Evolutionary conservation across 2,113 vertebrate genomes (phyloP).

Genomic region (Tragulus kanchil): DNA sequence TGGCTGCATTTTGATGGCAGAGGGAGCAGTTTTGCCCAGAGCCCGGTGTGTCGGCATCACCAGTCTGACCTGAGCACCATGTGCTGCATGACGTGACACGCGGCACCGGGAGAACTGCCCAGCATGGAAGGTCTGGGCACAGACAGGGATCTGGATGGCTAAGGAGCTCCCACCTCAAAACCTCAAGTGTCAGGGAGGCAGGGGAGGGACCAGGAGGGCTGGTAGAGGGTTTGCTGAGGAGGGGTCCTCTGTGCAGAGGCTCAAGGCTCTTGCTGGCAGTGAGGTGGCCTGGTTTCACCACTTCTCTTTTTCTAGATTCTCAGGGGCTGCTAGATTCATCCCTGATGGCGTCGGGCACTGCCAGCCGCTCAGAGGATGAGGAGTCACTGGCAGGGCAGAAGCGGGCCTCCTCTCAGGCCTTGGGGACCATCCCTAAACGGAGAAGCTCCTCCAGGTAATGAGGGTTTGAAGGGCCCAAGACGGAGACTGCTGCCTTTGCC

Average conservation of each 20-base stretch:
- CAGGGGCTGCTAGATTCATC: constrained; percentile 86
- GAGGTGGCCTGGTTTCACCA: constrained; percentile 4
- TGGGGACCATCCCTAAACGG: constrained; percentile 94
- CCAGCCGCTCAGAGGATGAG: constrained; percentile 96
- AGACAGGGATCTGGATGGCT: constrained; percentile 58
- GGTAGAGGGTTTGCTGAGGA: background rate
- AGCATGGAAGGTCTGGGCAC: constrained; percentile 66
- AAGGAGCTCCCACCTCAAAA: constrained; percentile 53
- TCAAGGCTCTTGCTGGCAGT: background rate
- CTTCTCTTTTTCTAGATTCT: constrained; percentile 81
- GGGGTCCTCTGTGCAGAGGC: background rate
- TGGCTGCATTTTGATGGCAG: constrained; percentile 73
- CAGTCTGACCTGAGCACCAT: constrained; percentile 71
- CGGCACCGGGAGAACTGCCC: constrained; percentile 54
- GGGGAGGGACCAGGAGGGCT: background rate
- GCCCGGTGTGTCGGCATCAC: background rate
- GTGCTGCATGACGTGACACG: constrained; percentile 51
- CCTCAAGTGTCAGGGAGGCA: constrained; percentile 26
- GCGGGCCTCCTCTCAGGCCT: constrained; percentile 91
- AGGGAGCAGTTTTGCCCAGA: constrained; percentile 60
- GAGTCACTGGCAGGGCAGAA: constrained; percentile 93
- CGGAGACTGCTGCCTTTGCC: background rate
- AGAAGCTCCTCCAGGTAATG: constrained; percentile 96
- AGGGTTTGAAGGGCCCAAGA: too few relatives aligned
- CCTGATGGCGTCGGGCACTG: constrained; percentile 90